Conservation (phyloP, 2,797 vertebrate genomes). For the Hypotaenidia philippensis region DNA sequence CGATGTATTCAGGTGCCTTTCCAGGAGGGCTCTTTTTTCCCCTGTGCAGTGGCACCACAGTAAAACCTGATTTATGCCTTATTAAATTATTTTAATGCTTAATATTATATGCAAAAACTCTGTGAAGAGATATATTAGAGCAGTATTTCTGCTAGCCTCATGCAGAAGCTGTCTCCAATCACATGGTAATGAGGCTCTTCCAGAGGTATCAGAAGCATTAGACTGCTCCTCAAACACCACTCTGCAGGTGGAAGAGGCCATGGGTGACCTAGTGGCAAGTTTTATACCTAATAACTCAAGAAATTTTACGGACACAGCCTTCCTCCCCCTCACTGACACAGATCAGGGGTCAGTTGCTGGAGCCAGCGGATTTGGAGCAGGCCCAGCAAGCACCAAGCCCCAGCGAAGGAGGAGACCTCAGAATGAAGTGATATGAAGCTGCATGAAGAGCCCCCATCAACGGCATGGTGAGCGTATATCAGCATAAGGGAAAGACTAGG, state of each 20-base stretch:
- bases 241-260: neutral
- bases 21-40: neutral
- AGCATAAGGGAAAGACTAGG: neutral
- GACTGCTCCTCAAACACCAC: neutral
- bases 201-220: neutral
- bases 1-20: neutral
- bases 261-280: neutral
- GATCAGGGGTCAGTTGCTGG: neutral
- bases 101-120: slow-evolving; percentile 53
- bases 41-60: neutral
- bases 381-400: rapidly evolving
- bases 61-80: slow-evolving; percentile 53
- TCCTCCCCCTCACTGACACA: neutral
- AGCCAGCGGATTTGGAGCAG: neutral
- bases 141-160: slow-evolving; percentile 14
- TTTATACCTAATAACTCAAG: neutral
- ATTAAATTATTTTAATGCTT: slow-evolving; percentile 57
- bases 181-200: neutral
- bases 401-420: neutral
- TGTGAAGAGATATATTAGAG: neutral
- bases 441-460: neutral
- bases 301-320: neutral
- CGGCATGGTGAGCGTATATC: neutral
- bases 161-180: neutral
- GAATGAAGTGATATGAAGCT: neutral